These are phyloP conservation scores for Theonella swinhoei DNA, from an alignment of 37 sponge, comb jelly and placozoan genomes.

Conservation along the genomic window DNA sequence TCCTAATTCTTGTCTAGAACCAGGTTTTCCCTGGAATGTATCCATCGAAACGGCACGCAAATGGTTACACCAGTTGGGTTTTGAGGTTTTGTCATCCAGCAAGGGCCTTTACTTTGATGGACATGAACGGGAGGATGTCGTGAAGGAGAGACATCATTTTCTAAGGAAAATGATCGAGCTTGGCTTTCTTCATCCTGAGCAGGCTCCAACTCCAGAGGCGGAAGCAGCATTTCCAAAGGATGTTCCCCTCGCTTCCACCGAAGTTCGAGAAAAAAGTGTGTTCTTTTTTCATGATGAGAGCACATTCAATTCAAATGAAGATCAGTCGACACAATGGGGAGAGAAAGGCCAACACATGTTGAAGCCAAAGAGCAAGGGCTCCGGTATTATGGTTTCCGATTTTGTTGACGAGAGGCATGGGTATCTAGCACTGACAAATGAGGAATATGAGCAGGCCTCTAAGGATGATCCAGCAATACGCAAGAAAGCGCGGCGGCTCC, in stretches of 20 bases:
- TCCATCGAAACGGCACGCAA: constrained; percentile 6
- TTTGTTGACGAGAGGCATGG: constrained; percentile 3
- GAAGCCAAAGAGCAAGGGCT: constrained; percentile 15
- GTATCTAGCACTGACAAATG: constrained; percentile 2
- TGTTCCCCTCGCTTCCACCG: not conserved
- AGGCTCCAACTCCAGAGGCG: constrained; percentile 7
- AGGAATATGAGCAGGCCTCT: not conserved
- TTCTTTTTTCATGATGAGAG: constrained; percentile 17
- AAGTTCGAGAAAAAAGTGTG: not conserved
- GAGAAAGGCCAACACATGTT: not conserved
- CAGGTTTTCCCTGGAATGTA: constrained; percentile 7
- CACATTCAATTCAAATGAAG: constrained; percentile 1
- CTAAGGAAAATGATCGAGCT: constrained; percentile 15
- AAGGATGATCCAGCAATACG: not conserved
- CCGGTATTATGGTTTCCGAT: constrained; percentile 24
- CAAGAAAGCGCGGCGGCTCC: not conserved
- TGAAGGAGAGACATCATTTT: constrained; percentile 14
- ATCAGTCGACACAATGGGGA: not conserved
- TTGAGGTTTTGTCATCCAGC: not conserved
- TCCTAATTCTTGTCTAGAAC: not conserved
- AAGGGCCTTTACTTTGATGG: constrained; percentile 49
- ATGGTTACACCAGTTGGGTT: constrained; percentile 41
- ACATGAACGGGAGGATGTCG: constrained; percentile 45
- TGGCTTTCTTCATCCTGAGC: constrained; percentile 19
- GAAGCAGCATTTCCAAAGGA: not conserved